A percentile compares a stretch with the other conserved stretches of the same genome.
These are phyloP conservation scores for Dipodomys merriami DNA, from an alignment of 2,113 vertebrate species.

Conservation along the genomic window DNA sequence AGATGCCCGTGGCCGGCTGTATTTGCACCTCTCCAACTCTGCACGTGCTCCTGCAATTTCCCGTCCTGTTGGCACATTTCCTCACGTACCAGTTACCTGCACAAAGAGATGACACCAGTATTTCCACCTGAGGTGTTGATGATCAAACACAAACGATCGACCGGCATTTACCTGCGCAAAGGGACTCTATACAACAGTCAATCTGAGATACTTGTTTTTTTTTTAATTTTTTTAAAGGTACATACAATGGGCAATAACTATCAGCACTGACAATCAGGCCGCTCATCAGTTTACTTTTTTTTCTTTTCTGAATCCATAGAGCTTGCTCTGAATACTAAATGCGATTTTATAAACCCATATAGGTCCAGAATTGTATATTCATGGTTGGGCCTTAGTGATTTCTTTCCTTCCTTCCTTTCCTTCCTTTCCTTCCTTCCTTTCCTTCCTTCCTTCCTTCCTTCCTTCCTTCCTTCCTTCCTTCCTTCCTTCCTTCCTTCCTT, in stretches of 20 bases:
- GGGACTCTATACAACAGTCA: no score
- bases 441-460: no score
- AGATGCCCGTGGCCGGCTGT: not conserved
- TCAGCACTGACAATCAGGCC: not conserved
- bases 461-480: no score
- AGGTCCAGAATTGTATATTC: not conserved
- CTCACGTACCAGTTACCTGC: conserved; percentile 35
- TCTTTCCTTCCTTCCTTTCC: no score
- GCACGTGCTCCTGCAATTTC: conserved; percentile 34
- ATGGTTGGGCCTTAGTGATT: not conserved
- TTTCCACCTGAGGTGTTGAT: not conserved
- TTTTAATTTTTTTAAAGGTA: no score
- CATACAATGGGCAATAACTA: no score
- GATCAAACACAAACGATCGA: not conserved
- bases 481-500: no score
- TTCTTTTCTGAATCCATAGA: conserved; percentile 5
- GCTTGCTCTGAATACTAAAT: not conserved
- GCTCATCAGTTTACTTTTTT: not conserved
- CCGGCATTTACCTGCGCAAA: no score
- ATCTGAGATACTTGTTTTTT: no score
- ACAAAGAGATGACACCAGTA: not conserved
- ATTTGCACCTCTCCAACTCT: fast-evolving
- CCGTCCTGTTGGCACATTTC: conserved; percentile 49
- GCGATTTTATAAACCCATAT: not conserved
- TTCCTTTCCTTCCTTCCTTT: no score